phyloP scores from a whole-genome alignment of 35 echinoderm and acorn worm genomes.

The Nesometra sesokonis region DNA sequence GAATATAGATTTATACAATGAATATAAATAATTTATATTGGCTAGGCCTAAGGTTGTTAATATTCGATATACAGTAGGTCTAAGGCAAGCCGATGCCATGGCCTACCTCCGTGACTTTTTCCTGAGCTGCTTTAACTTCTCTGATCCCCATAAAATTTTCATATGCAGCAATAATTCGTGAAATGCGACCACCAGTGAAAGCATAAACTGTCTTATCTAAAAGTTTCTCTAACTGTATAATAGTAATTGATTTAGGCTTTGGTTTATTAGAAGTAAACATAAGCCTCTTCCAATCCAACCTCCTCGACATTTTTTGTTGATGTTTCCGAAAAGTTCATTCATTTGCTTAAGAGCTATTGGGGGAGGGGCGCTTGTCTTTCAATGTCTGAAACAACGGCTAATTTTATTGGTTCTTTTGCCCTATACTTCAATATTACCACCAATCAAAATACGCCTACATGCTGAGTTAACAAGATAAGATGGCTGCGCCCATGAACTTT shows the following conservation, averaged over 20 bases:
- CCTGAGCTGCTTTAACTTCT: slow-evolving; percentile 63
- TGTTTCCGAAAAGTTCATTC: neutral
- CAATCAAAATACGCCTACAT: neutral
- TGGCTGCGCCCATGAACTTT: neutral
- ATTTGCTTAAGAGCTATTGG: neutral
- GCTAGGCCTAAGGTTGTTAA: no score
- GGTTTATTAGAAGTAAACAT: neutral
- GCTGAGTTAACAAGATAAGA: neutral
- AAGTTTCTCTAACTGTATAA: neutral
- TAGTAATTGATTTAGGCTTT: neutral
- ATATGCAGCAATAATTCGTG: slow-evolving; percentile 28
- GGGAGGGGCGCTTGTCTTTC: neutral
- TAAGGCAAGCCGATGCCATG: neutral
- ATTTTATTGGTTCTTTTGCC: neutral
- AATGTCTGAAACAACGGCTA: no score
- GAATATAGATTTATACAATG: no score
- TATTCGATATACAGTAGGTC: neutral
- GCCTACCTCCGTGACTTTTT: slow-evolving; percentile 54
- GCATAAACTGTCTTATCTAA: neutral
- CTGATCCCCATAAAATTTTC: slow-evolving; percentile 67
- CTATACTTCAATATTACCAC: neutral
- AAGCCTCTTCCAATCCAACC: neutral
- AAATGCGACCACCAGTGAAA: slow-evolving; percentile 11
- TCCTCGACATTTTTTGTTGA: neutral
- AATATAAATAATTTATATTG: no score